Evolutionary conservation across 64 coral and sea anemone genomes (phyloP).

Genomic region (Actinia equina): DNA sequence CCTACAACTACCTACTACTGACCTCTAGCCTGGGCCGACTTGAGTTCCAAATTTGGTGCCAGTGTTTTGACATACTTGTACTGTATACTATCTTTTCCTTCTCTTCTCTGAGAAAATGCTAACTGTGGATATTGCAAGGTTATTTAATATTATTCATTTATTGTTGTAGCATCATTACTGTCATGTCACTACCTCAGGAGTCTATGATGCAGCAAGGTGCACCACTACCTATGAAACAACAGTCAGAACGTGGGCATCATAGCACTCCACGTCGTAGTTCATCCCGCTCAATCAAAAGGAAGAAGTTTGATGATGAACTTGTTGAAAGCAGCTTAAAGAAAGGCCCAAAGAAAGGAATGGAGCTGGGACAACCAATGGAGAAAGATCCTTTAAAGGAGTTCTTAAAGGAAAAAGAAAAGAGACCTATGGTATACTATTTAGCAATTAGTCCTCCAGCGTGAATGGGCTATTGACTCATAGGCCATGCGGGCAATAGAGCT

Average conservation of each 20-base stretch:
- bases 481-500: too few relatives aligned
- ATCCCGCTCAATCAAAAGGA: slow-evolving; percentile 93
- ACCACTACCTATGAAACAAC: not conserved
- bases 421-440: slow-evolving; percentile 31
- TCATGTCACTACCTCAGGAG: not conserved
- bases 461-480: too few relatives aligned
- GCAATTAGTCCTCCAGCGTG: too few relatives aligned
- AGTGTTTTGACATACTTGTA: too few relatives aligned
- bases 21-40: too few relatives aligned
- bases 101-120: not conserved
- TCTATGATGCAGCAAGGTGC: not conserved
- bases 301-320: slow-evolving; percentile 99
- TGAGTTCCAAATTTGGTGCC: too few relatives aligned
- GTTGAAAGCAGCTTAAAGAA: slow-evolving; percentile 98
- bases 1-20: too few relatives aligned
- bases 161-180: not conserved
- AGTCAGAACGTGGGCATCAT: slow-evolving; percentile 11
- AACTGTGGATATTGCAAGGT: not conserved
- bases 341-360: slow-evolving; percentile 62
- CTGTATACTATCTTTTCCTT: too few relatives aligned
- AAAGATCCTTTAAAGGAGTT: slow-evolving; percentile 53
- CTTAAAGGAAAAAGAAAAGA: slow-evolving; percentile 56
- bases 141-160: not conserved
- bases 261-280: slow-evolving; percentile 93
- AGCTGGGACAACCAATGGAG: slow-evolving; percentile 23